Evolutionary conservation across 2,888 invertebrate genomes (phyloP).

Genomic region (Yponomeuta plumbellus): DNA sequence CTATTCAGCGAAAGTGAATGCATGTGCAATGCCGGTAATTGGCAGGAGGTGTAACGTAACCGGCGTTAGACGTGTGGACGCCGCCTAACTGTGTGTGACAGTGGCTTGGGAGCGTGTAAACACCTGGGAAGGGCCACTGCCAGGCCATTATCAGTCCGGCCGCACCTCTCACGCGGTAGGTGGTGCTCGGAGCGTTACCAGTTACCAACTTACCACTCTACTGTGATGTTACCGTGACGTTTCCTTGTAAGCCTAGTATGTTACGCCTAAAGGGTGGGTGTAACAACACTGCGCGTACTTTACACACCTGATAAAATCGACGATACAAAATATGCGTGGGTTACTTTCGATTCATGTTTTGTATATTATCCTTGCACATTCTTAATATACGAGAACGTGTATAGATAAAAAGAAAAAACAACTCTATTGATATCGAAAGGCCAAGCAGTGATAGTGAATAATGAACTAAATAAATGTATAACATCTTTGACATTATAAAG

Average conservation of each 20-base stretch:
- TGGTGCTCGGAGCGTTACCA: neutral
- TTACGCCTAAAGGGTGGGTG: neutral
- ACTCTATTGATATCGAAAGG: neutral
- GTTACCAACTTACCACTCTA: too few species aligned
- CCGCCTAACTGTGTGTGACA: conserved; percentile 34
- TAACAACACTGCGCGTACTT: neutral
- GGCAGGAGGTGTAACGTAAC: conserved; percentile 49
- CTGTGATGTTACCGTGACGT: neutral
- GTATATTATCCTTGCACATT: neutral
- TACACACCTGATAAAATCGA: neutral
- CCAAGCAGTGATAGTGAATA: too few species aligned
- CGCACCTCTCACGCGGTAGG: neutral
- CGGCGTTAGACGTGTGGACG: conserved; percentile 41
- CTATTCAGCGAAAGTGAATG: conserved; percentile 51
- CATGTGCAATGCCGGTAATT: conserved; percentile 55
- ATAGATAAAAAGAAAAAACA: neutral
- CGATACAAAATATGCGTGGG: neutral
- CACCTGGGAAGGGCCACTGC: neutral
- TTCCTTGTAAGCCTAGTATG: neutral
- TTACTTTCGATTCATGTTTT: conserved; percentile 1
- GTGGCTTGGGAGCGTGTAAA: neutral
- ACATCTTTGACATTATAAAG: neutral
- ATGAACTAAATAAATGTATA: neutral
- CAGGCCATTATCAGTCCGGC: neutral
- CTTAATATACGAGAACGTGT: too few species aligned